Percentiles rank a stretch among this genome's conserved stretches.
Evolutionary conservation across 2,797 vertebrate species (phyloP).

Genomic region (Sebastes diploproa): DNA sequence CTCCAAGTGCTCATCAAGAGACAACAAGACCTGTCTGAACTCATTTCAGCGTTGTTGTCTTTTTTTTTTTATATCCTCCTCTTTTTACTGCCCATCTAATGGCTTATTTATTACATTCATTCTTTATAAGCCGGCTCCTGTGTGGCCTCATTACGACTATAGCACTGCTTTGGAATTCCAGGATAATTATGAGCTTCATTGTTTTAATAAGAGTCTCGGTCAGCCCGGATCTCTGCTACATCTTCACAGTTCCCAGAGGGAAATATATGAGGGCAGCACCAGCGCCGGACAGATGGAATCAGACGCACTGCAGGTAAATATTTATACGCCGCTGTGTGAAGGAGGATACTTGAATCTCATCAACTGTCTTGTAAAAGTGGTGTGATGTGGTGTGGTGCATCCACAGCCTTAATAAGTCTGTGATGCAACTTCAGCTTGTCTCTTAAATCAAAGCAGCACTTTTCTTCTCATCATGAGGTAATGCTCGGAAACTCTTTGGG

Average conservation of each 20-base stretch:
- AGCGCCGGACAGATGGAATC: constrained; percentile 75
- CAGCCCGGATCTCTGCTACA: constrained; percentile 73
- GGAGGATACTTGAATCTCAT: constrained; percentile 68
- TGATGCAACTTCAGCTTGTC: constrained; percentile 50
- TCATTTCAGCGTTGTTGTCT: constrained; percentile 68
- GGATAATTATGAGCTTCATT: constrained; percentile 86
- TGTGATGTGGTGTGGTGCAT: constrained; percentile 33
- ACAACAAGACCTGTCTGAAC: constrained; percentile 72
- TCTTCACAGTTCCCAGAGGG: constrained; percentile 76
- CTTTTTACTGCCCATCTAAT: constrained; percentile 83
- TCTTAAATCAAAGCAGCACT: constrained; percentile 45
- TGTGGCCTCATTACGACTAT: constrained; percentile 86
- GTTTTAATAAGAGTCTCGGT: constrained; percentile 86
- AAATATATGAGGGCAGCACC: constrained; percentile 57
- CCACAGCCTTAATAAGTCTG: constrained; percentile 43
- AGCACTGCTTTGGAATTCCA: constrained; percentile 82
- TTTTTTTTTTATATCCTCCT: constrained; percentile 65
- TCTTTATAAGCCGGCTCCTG: constrained; percentile 84
- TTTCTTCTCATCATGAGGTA: constrained; percentile 46
- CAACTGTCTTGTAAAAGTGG: constrained; percentile 62
- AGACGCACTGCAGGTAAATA: constrained; percentile 76
- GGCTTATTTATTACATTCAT: constrained; percentile 87
- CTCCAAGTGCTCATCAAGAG: constrained; percentile 62
- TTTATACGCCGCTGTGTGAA: constrained; percentile 66
- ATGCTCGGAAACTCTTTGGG: constrained; percentile 28